phyloP scores from a whole-genome alignment of 2,888 invertebrate species.

The Chrysolina americana region DNA sequence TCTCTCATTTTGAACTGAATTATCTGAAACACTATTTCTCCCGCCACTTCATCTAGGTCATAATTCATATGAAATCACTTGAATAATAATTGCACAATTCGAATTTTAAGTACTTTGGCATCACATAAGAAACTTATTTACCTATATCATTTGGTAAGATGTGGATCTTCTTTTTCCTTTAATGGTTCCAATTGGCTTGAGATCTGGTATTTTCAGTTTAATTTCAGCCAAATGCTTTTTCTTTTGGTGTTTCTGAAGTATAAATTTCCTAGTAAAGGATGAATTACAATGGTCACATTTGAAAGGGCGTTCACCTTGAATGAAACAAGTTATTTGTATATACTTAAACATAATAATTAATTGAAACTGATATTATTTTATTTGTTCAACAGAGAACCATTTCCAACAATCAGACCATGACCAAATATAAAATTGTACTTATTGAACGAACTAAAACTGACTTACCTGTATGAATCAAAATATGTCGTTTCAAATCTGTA shows the following conservation, averaged over 20 bases:
- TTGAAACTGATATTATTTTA: too few species aligned
- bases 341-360: too few species aligned
- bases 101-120: slow-evolving; percentile 3
- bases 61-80: not conserved
- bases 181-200: slow-evolving; percentile 56
- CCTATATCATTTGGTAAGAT: not conserved
- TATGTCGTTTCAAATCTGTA: slow-evolving; percentile 68
- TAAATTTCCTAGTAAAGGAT: slow-evolving; percentile 67
- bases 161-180: slow-evolving; percentile 30
- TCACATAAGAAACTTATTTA: not conserved
- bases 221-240: slow-evolving; percentile 54
- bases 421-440: too few species aligned
- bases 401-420: too few species aligned
- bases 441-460: too few species aligned
- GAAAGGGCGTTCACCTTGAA: slow-evolving; percentile 64
- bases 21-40: too few species aligned
- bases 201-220: slow-evolving; percentile 53
- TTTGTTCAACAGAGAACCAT: too few species aligned
- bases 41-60: too few species aligned
- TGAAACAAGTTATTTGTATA: not conserved
- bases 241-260: slow-evolving; percentile 67
- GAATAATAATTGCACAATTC: not conserved
- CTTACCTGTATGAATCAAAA: slow-evolving; percentile 65
- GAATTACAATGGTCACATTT: slow-evolving; percentile 65
- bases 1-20: too few species aligned